phyloP scores from a whole-genome alignment of 1,140 invertebrate species.

The Bombyx mori region DNA sequence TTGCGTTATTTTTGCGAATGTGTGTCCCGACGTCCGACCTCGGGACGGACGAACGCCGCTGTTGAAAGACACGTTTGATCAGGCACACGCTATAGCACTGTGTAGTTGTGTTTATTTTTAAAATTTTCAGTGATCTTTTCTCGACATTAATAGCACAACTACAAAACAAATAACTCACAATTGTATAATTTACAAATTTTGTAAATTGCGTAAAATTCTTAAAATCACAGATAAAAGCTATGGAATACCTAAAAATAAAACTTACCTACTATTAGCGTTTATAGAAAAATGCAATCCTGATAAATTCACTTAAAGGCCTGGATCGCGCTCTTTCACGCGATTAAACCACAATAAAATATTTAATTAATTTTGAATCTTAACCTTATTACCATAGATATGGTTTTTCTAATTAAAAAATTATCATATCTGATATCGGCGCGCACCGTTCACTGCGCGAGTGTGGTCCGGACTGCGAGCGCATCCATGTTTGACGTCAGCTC shows the following conservation, averaged over 20 bases:
- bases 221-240: background rate
- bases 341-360: slow-evolving; percentile 12
- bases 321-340: background rate
- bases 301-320: slow-evolving; percentile 3
- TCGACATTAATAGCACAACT: no score
- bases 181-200: no score
- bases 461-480: slow-evolving; percentile 45
- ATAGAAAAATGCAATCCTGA: background rate
- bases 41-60: background rate
- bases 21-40: slow-evolving; percentile 16
- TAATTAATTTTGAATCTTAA: slow-evolving; percentile 2
- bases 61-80: no score
- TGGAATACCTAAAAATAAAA: background rate
- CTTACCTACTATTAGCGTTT: slow-evolving; percentile 1
- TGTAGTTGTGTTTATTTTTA: no score
- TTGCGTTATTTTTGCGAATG: slow-evolving; percentile 10
- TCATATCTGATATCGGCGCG: slow-evolving; percentile 22
- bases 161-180: no score
- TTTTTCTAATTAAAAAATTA: slow-evolving; percentile 9
- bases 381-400: slow-evolving; percentile 18
- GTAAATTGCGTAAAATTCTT: background rate
- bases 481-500: slow-evolving; percentile 41
- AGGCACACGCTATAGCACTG: no score
- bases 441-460: slow-evolving; percentile 38
- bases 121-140: no score